Percentiles rank a stretch among this genome's conserved stretches.
phyloP scores from a whole-genome alignment of 2,113 vertebrate species.

The Saguinus midas region DNA sequence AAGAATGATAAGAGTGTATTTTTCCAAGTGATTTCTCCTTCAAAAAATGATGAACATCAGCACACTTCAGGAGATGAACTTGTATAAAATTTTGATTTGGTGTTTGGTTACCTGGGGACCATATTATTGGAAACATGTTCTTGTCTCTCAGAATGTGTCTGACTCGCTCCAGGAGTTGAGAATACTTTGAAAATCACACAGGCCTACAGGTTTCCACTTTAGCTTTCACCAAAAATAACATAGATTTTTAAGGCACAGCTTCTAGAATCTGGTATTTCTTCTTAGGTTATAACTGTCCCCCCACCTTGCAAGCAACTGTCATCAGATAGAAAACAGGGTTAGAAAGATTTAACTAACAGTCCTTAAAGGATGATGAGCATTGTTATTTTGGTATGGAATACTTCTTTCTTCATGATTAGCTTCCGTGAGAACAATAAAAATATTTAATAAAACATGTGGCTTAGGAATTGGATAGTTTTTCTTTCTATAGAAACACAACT shows the following conservation, averaged over 20 bases:
- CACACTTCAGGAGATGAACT: neutral
- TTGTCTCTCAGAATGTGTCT: constrained; percentile 38
- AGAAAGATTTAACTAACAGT: constrained; percentile 11
- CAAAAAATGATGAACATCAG: neutral
- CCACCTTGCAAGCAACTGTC: neutral
- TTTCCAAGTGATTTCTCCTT: constrained; percentile 24
- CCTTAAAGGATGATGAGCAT: neutral
- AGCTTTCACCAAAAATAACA: constrained; percentile 9
- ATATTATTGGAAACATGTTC: neutral
- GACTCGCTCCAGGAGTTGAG: neutral
- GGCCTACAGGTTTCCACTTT: neutral
- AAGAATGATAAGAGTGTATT: constrained; percentile 1
- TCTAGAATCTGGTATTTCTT: constrained; percentile 28
- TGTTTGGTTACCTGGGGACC: neutral
- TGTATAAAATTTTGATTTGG: constrained; percentile 2
- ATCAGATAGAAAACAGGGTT: constrained; percentile 38
- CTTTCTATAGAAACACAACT: neutral
- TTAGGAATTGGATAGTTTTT: constrained; percentile 24
- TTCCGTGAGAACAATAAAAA: constrained; percentile 23
- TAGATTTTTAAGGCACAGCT: neutral
- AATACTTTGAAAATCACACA: constrained; percentile 12
- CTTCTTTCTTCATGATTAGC: neutral
- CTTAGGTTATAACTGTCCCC: neutral
- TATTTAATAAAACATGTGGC: neutral
- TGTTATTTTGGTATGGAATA: neutral